Evolutionary conservation across 1,140 invertebrate genomes (phyloP).

Genomic region (Drosophila ananassae): DNA sequence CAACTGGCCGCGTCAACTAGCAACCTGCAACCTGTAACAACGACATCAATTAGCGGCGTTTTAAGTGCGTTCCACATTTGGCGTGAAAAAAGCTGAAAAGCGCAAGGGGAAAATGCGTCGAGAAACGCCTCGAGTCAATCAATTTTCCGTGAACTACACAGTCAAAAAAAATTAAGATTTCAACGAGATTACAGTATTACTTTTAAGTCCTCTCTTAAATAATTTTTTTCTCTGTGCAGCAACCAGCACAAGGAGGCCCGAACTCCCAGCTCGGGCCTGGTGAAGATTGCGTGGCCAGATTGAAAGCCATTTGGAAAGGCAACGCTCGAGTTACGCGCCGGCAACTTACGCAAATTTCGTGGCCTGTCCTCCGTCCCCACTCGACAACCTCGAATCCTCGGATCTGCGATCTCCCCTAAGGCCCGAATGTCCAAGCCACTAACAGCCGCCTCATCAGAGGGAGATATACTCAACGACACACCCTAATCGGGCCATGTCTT

Average conservation of each 20-base stretch:
- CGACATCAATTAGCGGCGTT: conserved; percentile 78
- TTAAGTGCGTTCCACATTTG: conserved; percentile 75
- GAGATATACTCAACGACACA: conserved; percentile 64
- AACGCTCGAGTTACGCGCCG: conserved; percentile 62
- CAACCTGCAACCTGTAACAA: conserved; percentile 41
- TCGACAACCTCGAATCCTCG: conserved; percentile 20
- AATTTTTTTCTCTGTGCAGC: neutral
- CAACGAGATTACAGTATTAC: neutral
- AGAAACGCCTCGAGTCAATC: conserved; percentile 78
- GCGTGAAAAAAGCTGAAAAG: conserved; percentile 70
- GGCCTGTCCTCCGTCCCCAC: conserved; percentile 31
- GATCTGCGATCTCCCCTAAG: conserved; percentile 36
- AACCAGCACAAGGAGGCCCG: conserved; percentile 26
- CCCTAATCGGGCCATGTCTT: conserved; percentile 60
- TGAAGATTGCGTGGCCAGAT: conserved; percentile 66
- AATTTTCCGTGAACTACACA: conserved; percentile 49
- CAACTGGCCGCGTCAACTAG: conserved; percentile 30
- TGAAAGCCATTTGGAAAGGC: conserved; percentile 76
- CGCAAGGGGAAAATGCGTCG: conserved; percentile 64
- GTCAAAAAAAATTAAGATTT: neutral
- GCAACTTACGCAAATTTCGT: conserved; percentile 74
- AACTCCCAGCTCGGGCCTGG: conserved; percentile 39
- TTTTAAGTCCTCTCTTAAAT: neutral
- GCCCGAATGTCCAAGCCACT: conserved; percentile 26
- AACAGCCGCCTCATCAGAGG: conserved; percentile 52